These are phyloP conservation scores for Cerceris rybyensis DNA, from an alignment of 2,888 invertebrate species.

Conservation along the genomic window DNA sequence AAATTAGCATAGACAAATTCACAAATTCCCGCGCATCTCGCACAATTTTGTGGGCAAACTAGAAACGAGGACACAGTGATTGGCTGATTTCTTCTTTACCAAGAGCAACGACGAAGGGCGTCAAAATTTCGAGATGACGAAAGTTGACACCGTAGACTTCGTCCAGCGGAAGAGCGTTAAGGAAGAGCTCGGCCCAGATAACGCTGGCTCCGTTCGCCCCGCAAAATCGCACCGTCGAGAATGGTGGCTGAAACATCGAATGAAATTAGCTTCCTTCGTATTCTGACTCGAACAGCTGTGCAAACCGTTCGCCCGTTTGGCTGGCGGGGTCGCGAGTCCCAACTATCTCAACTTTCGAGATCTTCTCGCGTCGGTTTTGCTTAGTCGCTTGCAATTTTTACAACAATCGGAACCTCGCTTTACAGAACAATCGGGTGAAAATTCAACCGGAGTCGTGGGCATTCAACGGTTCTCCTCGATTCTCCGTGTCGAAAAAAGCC, in stretches of 20 bases:
- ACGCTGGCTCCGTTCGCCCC: conserved; percentile 91
- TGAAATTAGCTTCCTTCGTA: not conserved
- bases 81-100: conserved; percentile 83
- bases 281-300: too few relatives aligned
- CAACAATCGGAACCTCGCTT: not conserved
- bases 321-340: not conserved
- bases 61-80: not conserved
- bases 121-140: conserved; percentile 87
- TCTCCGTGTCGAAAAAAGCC: too few relatives aligned
- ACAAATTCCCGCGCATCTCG: too few relatives aligned
- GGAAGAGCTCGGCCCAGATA: conserved; percentile 89
- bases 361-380: too few relatives aligned
- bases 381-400: too few relatives aligned
- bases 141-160: conserved; percentile 88
- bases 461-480: too few relatives aligned
- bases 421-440: not conserved
- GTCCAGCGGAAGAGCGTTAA: conserved; percentile 90
- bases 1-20: too few relatives aligned
- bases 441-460: too few relatives aligned
- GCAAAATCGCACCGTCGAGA: conserved; percentile 90
- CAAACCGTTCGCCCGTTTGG: not conserved
- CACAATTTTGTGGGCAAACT: too few relatives aligned
- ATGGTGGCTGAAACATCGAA: conserved; percentile 87
- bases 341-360: not conserved
- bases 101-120: conserved; percentile 88